Evolutionary conservation across 2,797 vertebrate genomes (phyloP), one percentile per base, ranked within the genome.

Genomic region (Anguilla megastoma): DNA sequence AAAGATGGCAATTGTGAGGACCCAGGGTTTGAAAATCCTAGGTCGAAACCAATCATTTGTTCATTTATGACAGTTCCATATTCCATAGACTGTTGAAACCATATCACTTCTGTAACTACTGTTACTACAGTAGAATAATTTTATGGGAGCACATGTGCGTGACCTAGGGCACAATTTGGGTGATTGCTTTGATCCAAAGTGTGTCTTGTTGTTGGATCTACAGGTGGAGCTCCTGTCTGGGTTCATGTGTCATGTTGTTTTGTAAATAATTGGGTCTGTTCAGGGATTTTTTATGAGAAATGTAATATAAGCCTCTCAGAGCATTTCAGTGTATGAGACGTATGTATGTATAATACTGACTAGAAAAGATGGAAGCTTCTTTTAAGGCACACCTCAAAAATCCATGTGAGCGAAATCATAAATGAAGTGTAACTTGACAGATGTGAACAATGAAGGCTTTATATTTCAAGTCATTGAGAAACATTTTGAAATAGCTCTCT

Each of bases 161-260:
- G 50, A 52, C 69, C 27, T 33, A 9, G 7, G 8, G 27, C 5
- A 27, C 74, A 24, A 41, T 41, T 41, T 76, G 74, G 74, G 74
- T 76, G 74, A 16, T 41, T 41, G 41, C 74, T 76, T 76, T 76
- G 74, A 41, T 76, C 74, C 33, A 76, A 76, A 45, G 30, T 41
- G 10, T 76, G 74, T 76, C 74, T 76, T 76, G 74, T 41, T 76
- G 74, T 41, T 76, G 74, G 12, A 76, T 76, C 33, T 36, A 21
- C 18, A 41, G 74, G 74, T 74, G 27, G 30, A 30, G n/a, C 69
- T 33, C 30, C 69, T 36, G 69, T 33, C 69, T 74, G 24, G 14
- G 63, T 27, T 69, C 27, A 69, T 33, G 69, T 36, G 69, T 74
- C 74, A 76, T n/a, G 14, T 16, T 76, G 74, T 36, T 76, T 76